Percentiles rank a stretch among this genome's conserved stretches.
These are phyloP conservation scores for Bursaphelenchus okinawaensis DNA, from an alignment of 2,888 invertebrate species.

Conservation along the genomic window DNA sequence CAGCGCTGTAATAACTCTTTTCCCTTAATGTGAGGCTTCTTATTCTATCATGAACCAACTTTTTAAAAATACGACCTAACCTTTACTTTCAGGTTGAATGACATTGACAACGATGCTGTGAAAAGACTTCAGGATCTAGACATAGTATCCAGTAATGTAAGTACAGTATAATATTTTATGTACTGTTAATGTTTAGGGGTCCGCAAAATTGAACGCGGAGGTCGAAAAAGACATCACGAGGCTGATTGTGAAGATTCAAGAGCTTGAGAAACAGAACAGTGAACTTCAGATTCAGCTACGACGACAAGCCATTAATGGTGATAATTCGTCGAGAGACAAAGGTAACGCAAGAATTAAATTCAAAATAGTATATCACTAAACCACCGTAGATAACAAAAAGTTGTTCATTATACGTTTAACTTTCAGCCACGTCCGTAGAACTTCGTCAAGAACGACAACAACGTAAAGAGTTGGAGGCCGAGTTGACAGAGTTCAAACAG, in stretches of 20 bases:
- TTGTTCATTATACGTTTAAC: constrained; percentile 1
- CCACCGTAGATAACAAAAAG: constrained; percentile 3
- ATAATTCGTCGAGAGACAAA: constrained; percentile 2
- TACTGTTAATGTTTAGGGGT: constrained; percentile 11
- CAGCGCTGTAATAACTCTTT: constrained; percentile 71
- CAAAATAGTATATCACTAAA: constrained; percentile 9
- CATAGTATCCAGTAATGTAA: constrained; percentile 7
- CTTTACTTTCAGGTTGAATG: constrained; percentile 40
- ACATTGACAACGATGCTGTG: constrained; percentile 44
- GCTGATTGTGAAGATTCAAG: constrained; percentile 46
- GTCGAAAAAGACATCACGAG: constrained; percentile 48
- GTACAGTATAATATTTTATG: constrained; percentile 2
- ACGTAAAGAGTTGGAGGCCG: constrained; percentile 25
- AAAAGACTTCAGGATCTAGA: constrained; percentile 23
- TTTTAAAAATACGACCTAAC: neutral
- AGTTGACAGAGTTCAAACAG: constrained; percentile 36
- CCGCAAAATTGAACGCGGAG: constrained; percentile 42
- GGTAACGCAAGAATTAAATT: no score
- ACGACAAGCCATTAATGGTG: constrained; percentile 6
- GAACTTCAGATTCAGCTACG: constrained; percentile 31
- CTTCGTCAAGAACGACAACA: constrained; percentile 28
- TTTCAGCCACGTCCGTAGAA: constrained; percentile 63
- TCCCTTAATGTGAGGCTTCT: constrained; percentile 34
- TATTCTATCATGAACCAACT: neutral
- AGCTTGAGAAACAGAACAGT: constrained; percentile 40